A percentile compares a stretch with the other conserved stretches of the same genome.
phyloP scores from a whole-genome alignment of 2,888 invertebrate genomes.

The Heteropelma amictum region DNA sequence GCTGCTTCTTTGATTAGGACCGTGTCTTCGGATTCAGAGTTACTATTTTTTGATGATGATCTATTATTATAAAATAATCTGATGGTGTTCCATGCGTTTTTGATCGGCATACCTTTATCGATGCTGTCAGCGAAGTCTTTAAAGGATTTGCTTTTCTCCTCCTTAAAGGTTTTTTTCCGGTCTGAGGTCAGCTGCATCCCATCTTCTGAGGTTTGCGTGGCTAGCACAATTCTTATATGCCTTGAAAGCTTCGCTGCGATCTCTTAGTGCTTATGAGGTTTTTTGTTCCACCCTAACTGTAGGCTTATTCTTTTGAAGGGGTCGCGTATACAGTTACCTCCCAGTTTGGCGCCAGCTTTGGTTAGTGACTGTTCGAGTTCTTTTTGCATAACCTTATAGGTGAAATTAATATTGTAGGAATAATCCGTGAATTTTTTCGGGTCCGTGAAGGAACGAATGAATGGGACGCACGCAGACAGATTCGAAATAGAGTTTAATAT shows the following conservation, averaged over 20 bases:
- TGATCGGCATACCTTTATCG: not conserved
- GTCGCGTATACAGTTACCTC: too few relatives aligned
- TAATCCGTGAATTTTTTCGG: too few relatives aligned
- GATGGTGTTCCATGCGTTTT: conserved; percentile 6
- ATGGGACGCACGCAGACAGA: too few relatives aligned
- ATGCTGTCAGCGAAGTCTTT: conserved; percentile 1
- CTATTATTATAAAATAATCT: not conserved
- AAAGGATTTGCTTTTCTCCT: not conserved
- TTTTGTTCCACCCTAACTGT: too few relatives aligned
- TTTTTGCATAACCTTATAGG: too few relatives aligned
- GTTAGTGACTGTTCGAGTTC: too few relatives aligned
- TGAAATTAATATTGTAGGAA: too few relatives aligned
- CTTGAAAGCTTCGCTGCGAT: conserved; percentile 12
- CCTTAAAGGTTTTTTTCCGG: not conserved
- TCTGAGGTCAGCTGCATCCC: not conserved
- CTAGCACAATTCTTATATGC: not conserved
- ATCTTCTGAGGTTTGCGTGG: not conserved
- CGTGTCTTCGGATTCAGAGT: too few relatives aligned
- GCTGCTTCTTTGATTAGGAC: not conserved
- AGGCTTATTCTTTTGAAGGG: too few relatives aligned
- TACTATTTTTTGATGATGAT: not conserved
- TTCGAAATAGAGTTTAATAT: too few relatives aligned
- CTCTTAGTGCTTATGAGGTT: not conserved
- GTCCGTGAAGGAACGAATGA: too few relatives aligned
- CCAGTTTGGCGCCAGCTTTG: too few relatives aligned